Evolutionary conservation across 2,797 vertebrate genomes (phyloP).

Genomic region (Uromys caudimaculatus): DNA sequence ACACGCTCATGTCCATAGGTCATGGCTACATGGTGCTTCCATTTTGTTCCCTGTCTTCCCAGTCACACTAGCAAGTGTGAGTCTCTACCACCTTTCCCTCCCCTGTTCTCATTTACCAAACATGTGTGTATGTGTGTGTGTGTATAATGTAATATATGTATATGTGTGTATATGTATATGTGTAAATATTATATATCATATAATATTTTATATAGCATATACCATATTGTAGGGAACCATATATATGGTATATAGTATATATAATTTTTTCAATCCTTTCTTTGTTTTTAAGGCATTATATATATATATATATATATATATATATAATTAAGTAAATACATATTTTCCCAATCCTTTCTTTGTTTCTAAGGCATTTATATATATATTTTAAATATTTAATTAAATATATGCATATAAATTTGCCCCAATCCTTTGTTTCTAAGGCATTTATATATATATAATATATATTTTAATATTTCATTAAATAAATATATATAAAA

Average conservation of each 20-base stretch:
- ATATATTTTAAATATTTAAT: no score
- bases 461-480: not conserved
- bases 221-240: not conserved
- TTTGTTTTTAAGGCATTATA: not conserved
- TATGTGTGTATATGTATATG: not conserved
- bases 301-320: not conserved
- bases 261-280: not conserved
- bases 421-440: no score
- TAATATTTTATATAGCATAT: not conserved
- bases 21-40: not conserved
- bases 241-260: not conserved
- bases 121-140: not conserved
- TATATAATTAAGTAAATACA: not conserved
- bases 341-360: not conserved
- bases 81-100: not conserved
- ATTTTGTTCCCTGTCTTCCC: rapidly evolving
- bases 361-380: no score
- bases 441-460: not conserved
- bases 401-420: no score
- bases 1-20: rapidly evolving
- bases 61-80: not conserved
- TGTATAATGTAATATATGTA: not conserved
- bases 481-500: no score
- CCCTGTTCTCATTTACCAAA: not conserved
- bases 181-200: not conserved